Evolutionary conservation across 2,797 vertebrate species (phyloP).

Genomic region (Onychomys torridus): DNA sequence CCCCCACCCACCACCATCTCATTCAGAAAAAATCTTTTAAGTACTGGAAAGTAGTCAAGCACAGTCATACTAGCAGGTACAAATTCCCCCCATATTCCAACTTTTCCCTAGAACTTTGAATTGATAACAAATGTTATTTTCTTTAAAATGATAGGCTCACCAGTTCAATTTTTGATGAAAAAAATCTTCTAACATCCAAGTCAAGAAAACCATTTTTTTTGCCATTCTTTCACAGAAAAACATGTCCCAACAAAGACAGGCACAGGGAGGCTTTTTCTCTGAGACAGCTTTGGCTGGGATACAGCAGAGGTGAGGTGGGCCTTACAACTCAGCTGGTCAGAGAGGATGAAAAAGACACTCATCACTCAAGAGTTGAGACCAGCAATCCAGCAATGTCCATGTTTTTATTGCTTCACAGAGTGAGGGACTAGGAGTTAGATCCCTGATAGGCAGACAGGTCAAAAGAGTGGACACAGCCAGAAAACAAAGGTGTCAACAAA

Average conservation of each 20-base stretch:
- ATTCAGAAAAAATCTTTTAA: not conserved
- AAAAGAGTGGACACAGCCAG: not conserved
- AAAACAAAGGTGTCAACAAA: not conserved
- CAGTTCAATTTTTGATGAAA: not conserved
- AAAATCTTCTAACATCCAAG: not conserved
- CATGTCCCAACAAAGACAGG: not conserved
- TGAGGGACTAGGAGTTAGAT: not conserved
- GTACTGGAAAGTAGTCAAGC: not conserved
- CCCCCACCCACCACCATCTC: not conserved
- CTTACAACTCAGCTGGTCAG: not conserved
- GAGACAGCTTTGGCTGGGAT: not conserved
- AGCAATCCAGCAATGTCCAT: not conserved
- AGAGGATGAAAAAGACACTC: not conserved
- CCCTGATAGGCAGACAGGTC: not conserved
- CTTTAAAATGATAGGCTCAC: not conserved
- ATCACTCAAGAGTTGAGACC: not conserved
- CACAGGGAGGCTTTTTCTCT: too few relatives aligned
- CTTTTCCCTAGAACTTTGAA: not conserved
- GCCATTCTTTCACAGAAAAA: not conserved
- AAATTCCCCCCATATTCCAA: not conserved
- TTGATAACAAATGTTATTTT: not conserved
- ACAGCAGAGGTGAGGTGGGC: too few relatives aligned
- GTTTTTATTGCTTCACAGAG: not conserved
- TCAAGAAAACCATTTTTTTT: not conserved
- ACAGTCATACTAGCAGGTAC: not conserved